A percentile compares a stretch with the other conserved stretches of the same genome.
phyloP scores from a whole-genome alignment of 2,888 invertebrate genomes.

The Phyllotreta cruciferae region DNA sequence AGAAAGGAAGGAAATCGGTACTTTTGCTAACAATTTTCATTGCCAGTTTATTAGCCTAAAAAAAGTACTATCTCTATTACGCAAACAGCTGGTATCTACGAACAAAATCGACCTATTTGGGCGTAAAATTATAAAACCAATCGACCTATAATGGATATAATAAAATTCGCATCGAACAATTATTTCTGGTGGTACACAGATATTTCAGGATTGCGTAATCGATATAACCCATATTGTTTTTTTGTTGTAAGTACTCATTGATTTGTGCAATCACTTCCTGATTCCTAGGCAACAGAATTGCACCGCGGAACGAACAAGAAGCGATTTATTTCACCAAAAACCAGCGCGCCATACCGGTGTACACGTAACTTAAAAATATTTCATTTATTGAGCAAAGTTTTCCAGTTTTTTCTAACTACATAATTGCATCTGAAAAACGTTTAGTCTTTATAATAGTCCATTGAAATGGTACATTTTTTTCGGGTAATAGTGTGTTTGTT shows the following conservation, averaged over 20 bases:
- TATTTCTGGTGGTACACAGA: slow-evolving; percentile 28
- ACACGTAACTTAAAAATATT: slow-evolving; percentile 11
- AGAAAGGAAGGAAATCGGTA: slow-evolving; percentile 7
- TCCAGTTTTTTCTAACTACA: no score
- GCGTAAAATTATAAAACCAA: not conserved
- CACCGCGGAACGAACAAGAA: slow-evolving; percentile 43
- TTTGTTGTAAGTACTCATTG: slow-evolving; percentile 33
- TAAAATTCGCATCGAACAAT: slow-evolving; percentile 21
- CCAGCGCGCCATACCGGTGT: not conserved
- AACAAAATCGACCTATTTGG: no score
- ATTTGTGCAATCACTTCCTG: slow-evolving; percentile 43
- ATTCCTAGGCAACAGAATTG: slow-evolving; percentile 36
- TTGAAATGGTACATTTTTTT: no score
- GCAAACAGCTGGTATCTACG: no score
- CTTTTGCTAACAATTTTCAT: not conserved
- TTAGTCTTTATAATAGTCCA: no score
- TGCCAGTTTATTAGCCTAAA: no score
- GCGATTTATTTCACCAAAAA: slow-evolving; percentile 36
- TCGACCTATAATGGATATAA: slow-evolving; percentile 1
- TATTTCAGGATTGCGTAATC: slow-evolving; percentile 31
- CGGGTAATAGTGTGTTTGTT: no score
- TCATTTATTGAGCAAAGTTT: not conserved
- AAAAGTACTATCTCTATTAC: no score
- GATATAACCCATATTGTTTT: slow-evolving; percentile 41
- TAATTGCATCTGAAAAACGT: no score